phyloP scores from a whole-genome alignment of 2,113 vertebrate species.

The Myrmecophaga tridactyla region DNA sequence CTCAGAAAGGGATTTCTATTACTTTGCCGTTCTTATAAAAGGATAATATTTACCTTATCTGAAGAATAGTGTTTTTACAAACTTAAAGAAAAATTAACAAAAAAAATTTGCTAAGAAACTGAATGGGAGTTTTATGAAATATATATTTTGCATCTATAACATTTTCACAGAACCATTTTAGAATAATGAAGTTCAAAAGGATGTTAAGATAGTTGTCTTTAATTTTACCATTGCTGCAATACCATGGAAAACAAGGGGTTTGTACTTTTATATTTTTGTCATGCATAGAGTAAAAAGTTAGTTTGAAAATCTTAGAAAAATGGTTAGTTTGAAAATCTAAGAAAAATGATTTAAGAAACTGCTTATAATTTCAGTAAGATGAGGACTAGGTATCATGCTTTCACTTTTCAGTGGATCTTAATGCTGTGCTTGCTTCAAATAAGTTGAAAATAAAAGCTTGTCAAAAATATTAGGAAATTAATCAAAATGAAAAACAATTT shows the following conservation, averaged over 20 bases:
- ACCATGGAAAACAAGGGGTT: neutral
- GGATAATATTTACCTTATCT: slow-evolving; percentile 29
- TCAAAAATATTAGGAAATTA: slow-evolving; percentile 43
- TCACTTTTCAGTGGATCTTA: slow-evolving; percentile 21
- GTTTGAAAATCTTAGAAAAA: slow-evolving; percentile 41
- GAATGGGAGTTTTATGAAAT: slow-evolving; percentile 41
- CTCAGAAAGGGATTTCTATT: slow-evolving; percentile 4
- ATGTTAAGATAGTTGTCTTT: neutral
- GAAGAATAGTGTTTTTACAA: neutral
- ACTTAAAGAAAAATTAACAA: slow-evolving; percentile 13
- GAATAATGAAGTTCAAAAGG: slow-evolving; percentile 45
- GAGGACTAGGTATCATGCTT: neutral
- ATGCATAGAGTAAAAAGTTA: slow-evolving; percentile 18
- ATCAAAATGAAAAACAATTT: slow-evolving; percentile 46
- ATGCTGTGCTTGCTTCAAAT: slow-evolving; percentile 3
- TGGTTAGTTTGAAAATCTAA: too few species aligned
- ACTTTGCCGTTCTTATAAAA: slow-evolving; percentile 20
- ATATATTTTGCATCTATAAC: neutral
- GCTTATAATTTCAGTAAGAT: neutral
- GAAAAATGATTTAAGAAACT: slow-evolving; percentile 26
- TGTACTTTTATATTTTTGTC: slow-evolving; percentile 20
- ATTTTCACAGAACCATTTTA: neutral
- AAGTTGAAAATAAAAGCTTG: slow-evolving; percentile 36
- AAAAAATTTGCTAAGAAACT: slow-evolving; percentile 49
- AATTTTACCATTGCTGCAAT: slow-evolving; percentile 45